These are phyloP conservation scores for Pantherophis guttatus DNA, from an alignment of 2,113 vertebrate species.

Conservation along the genomic window DNA sequence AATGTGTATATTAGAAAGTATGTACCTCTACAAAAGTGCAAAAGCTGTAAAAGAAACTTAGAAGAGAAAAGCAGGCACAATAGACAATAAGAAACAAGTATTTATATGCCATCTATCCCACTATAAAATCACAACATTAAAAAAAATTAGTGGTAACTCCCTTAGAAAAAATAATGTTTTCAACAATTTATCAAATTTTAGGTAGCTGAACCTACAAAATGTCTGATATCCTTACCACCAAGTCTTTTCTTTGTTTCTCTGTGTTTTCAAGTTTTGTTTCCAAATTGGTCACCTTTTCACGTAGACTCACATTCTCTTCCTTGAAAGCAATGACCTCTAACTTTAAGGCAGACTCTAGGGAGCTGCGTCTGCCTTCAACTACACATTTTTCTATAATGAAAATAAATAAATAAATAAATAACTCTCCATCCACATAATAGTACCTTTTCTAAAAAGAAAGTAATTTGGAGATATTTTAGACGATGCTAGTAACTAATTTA, in stretches of 20 bases:
- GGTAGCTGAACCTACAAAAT: accelerated
- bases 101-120: neutral
- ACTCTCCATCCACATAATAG: neutral
- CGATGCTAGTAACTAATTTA: neutral
- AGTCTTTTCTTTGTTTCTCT: conserved; percentile 56
- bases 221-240: conserved; percentile 57
- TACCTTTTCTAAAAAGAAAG: neutral
- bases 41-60: neutral
- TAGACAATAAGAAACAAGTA: neutral
- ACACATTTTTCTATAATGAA: conserved; percentile 50
- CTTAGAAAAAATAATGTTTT: neutral
- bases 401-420: conserved; percentile 4
- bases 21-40: neutral
- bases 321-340: conserved; percentile 27
- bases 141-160: neutral
- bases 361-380: conserved; percentile 50
- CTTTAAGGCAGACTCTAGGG: conserved; percentile 46
- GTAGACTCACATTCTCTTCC: conserved; percentile 37
- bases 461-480: neutral
- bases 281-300: conserved; percentile 51
- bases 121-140: neutral
- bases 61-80: neutral
- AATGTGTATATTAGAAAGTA: neutral
- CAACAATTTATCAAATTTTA: neutral
- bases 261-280: conserved; percentile 40